Percentiles rank a stretch among this genome's conserved stretches.
These are phyloP conservation scores for Chymomyza fuscimana DNA, from an alignment of 2,888 invertebrate genomes.

Conservation along the genomic window DNA sequence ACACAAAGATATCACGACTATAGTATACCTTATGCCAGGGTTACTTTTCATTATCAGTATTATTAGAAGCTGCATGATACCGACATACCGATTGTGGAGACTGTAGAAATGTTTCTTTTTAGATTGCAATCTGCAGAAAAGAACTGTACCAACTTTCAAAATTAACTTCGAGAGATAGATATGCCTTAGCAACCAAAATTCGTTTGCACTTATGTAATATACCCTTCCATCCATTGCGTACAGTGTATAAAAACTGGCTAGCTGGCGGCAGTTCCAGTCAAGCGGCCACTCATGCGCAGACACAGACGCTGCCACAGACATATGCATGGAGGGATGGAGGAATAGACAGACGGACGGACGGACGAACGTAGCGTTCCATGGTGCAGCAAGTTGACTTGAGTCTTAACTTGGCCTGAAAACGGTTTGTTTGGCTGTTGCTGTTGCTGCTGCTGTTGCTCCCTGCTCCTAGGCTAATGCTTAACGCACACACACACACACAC, in stretches of 20 bases:
- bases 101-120: no score
- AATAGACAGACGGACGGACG: neutral
- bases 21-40: neutral
- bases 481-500: neutral
- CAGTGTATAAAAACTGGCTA: neutral
- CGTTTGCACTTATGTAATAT: no score
- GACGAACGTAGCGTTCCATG: neutral
- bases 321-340: slow-evolving; percentile 2
- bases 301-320: slow-evolving; percentile 17
- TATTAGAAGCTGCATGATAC: no score
- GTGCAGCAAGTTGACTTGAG: neutral
- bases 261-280: slow-evolving; percentile 31
- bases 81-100: no score
- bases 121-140: no score
- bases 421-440: neutral
- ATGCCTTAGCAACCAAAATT: neutral
- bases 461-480: neutral
- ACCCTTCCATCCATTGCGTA: no score
- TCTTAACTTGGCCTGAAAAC: neutral
- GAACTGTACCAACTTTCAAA: no score
- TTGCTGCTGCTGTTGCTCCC: neutral
- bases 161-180: no score
- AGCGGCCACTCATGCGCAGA: slow-evolving; percentile 57
- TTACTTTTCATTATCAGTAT: no score
- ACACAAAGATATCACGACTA: neutral